These are phyloP conservation scores for Calypte anna DNA, from an alignment of 2,113 vertebrate species.

Conservation along the genomic window DNA sequence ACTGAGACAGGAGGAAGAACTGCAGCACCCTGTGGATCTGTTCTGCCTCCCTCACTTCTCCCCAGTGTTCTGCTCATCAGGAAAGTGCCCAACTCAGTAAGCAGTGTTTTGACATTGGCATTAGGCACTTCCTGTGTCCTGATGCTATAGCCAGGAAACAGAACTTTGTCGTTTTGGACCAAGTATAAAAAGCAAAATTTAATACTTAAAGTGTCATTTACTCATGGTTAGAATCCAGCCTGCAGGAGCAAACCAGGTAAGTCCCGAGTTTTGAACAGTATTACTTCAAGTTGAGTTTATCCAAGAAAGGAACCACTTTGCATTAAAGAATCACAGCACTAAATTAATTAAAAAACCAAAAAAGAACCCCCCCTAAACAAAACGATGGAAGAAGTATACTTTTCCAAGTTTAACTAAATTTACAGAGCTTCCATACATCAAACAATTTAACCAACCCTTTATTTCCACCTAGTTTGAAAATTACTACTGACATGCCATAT, in stretches of 20 bases:
- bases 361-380: background rate
- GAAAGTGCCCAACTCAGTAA: fast-evolving
- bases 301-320: background rate
- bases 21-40: fast-evolving
- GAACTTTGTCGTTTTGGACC: background rate
- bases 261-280: background rate
- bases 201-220: background rate
- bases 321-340: background rate
- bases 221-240: background rate
- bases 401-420: background rate
- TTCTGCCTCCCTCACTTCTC: background rate
- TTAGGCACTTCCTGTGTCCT: background rate
- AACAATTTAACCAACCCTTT: slow-evolving; percentile 9
- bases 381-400: background rate
- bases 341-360: background rate
- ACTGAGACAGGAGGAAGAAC: background rate
- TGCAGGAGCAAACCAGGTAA: background rate
- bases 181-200: background rate
- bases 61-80: background rate
- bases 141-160: background rate
- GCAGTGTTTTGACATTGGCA: too few species aligned
- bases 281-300: background rate
- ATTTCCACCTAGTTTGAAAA: background rate
- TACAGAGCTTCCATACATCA: slow-evolving; percentile 9
- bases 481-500: background rate